Base-by-base conservation (phyloP, 2,797 vertebrate species). In the Gila robusta region DNA sequence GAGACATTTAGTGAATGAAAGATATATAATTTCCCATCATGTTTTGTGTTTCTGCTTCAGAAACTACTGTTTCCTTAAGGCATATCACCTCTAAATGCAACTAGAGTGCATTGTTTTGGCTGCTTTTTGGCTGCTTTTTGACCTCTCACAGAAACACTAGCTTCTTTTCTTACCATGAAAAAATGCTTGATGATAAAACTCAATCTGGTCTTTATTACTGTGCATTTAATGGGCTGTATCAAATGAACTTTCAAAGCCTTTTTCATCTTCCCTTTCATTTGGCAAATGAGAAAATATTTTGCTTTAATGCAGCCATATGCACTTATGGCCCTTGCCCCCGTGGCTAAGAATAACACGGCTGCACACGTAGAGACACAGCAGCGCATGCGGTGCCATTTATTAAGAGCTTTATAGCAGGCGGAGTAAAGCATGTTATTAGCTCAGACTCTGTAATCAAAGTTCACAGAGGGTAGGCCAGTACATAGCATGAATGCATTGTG, bases 381-480 rank as follows among this genome's bases (percentile, higher is more conserved):
- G 79, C 9, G 35, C 84, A 88, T 72, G 54, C 52, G 3, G 88
- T 80, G 80, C 81, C 49, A 70, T 86, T 87, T 85, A 87, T 85
- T 87, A 87, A 87, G 83, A 83, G 83, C 79, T 82, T 66, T 83
- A 82, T 76, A 81, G 79, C 71, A 86, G 71, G 49, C 64, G 2
- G 37, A 49, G 79, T 86, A 82, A 82, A 82, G 78, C 47, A 26
- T 28, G 82, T 87, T 79, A 86, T 82, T 82, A 78, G 74, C 71
- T 82, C 73, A 56, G 79, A 77, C 64, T 89, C 74, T 79, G 87
- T 89, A 87, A 88, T 90, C 83, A 88, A 88, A 89, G 87, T 87
- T 89, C 84, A 88, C 77, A 86, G 83, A 86, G 72, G 78, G 79
- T 73, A 69, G 74, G 41, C 72, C 26, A 21, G 59, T 69, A 54